Conservation (phyloP, 2,888 invertebrate genomes). For the Drosophila conformis region DNA sequence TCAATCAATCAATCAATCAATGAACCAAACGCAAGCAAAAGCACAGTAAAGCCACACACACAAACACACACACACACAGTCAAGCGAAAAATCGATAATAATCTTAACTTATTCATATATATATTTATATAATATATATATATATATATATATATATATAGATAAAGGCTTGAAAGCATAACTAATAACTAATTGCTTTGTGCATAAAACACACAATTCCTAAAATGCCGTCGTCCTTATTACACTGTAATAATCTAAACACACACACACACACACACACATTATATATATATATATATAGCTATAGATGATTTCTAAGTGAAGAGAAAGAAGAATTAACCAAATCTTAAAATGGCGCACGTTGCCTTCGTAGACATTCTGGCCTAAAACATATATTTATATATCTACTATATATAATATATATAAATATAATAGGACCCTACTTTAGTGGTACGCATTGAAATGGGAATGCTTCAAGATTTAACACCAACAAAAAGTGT, state of each 20-base stretch:
- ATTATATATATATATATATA: conserved; percentile 10
- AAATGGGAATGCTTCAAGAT: conserved; percentile 28
- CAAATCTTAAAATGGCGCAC: conserved; percentile 29
- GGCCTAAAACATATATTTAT: conserved; percentile 30
- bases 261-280: conserved; percentile 23
- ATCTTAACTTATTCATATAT: conserved; percentile 1
- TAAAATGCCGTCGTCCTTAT: conserved; percentile 80
- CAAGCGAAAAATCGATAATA: conserved; percentile 1
- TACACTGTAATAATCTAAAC: conserved; percentile 60
- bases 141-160: conserved; percentile 19
- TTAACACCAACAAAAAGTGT: conserved; percentile 44
- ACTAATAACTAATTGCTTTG: conserved; percentile 68
- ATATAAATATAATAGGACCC: conserved; percentile 19
- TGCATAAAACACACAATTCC: conserved; percentile 69
- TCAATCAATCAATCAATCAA: conserved; percentile 32
- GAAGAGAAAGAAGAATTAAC: conserved; percentile 5
- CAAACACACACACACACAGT: not conserved
- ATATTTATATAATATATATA: conserved; percentile 18
- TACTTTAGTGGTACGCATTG: conserved; percentile 18
- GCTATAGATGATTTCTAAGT: conserved; percentile 3
- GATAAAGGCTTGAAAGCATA: conserved; percentile 48
- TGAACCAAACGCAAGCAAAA: conserved; percentile 38
- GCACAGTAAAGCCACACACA: conserved; percentile 21
- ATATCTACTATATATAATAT: conserved; percentile 6
- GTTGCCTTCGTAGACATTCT: conserved; percentile 53